A percentile compares a stretch with the other conserved stretches of the same genome.
These are phyloP conservation scores for Clamator glandarius DNA, from an alignment of 2,797 vertebrate genomes.

Conservation along the genomic window DNA sequence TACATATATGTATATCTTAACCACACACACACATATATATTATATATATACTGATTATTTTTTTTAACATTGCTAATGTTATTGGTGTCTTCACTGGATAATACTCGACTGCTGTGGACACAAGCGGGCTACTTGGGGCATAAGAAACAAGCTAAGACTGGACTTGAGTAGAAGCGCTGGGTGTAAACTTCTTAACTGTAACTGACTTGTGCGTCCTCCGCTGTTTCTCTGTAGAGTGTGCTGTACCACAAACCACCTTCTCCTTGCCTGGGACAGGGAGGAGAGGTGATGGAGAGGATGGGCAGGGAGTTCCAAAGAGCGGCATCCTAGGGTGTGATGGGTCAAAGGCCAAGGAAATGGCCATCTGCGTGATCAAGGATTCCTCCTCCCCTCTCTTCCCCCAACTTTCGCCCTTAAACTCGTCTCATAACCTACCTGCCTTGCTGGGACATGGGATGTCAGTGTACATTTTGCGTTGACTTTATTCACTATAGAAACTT, in stretches of 20 bases:
- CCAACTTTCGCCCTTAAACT: constrained; percentile 34
- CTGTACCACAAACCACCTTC: constrained; percentile 66
- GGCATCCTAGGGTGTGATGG: constrained; percentile 69
- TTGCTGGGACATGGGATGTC: constrained; percentile 69
- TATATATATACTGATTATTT: constrained; percentile 74
- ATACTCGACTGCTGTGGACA: constrained; percentile 85
- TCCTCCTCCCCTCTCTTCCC: constrained; percentile 62
- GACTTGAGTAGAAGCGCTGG: constrained; percentile 69
- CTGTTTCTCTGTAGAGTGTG: constrained; percentile 67
- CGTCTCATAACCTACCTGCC: constrained; percentile 66
- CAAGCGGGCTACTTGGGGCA: constrained; percentile 75
- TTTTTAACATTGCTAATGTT: constrained; percentile 85
- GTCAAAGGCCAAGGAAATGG: constrained; percentile 73
- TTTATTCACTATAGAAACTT: constrained; percentile 58
- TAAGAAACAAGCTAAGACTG: constrained; percentile 73
- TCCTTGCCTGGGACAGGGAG: constrained; percentile 53
- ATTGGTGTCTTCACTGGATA: constrained; percentile 87
- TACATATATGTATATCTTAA: constrained; percentile 69
- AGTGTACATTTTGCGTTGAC: constrained; percentile 70
- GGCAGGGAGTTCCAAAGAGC: constrained; percentile 70
- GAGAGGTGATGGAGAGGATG: constrained; percentile 60
- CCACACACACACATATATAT: constrained; percentile 73
- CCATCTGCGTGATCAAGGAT: constrained; percentile 61
- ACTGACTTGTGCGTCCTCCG: constrained; percentile 67
- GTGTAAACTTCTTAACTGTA: constrained; percentile 71